Evolutionary conservation across 2,888 invertebrate genomes (phyloP).

Genomic region (Agrochola macilenta): DNA sequence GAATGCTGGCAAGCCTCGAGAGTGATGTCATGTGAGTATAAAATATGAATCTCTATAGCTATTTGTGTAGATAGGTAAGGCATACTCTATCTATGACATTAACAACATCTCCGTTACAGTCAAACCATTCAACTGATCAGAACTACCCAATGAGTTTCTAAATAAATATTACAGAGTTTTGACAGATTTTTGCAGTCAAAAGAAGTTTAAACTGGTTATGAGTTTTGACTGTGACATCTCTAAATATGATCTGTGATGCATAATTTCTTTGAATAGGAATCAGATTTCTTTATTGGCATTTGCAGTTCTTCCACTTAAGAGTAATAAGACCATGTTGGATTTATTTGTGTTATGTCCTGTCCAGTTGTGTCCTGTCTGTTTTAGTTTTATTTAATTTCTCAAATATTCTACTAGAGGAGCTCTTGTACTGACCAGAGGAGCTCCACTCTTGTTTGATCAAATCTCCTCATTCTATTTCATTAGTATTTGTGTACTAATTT

Average conservation of each 20-base stretch:
- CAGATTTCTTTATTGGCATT: not conserved
- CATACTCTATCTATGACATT: constrained; percentile 25
- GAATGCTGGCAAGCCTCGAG: constrained; percentile 69
- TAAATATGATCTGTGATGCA: constrained; percentile 7
- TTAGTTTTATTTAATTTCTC: not conserved
- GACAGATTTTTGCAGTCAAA: not conserved
- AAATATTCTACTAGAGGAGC: not conserved
- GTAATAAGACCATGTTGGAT: not conserved
- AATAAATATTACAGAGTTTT: not conserved
- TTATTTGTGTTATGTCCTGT: not conserved
- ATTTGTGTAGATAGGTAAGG: constrained; percentile 19
- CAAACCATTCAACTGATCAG: no score
- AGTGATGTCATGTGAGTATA: constrained; percentile 73
- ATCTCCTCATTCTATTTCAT: not conserved
- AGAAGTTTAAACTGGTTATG: not conserved
- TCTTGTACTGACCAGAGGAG: not conserved
- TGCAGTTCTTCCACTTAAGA: not conserved
- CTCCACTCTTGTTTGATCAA: not conserved
- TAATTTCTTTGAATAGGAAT: not conserved
- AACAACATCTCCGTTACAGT: not conserved
- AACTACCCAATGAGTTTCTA: not conserved
- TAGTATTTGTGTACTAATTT: not conserved
- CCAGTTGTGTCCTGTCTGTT: not conserved
- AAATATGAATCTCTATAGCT: constrained; percentile 44
- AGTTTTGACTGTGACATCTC: constrained; percentile 19